A percentile compares a stretch with the other conserved stretches of the same genome.
Conservation (phyloP, 2,888 invertebrate species). For the Cheilosia grossa region DNA sequence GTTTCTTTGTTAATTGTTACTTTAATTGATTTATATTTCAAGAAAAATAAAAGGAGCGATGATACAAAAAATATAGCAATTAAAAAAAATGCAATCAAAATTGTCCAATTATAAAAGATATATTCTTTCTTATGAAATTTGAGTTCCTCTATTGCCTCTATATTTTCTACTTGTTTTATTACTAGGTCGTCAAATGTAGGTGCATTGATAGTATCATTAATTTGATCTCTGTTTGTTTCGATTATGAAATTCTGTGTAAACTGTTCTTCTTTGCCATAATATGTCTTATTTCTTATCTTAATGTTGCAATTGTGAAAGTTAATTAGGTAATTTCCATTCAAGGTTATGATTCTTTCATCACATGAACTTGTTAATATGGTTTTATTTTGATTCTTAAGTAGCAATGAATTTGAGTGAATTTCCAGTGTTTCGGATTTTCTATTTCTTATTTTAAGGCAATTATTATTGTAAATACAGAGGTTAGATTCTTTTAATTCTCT, state of each 20-base stretch:
- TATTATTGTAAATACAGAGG: conserved; percentile 1
- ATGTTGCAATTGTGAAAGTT: background rate
- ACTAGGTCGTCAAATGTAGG: background rate
- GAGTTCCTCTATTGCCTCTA: conserved; percentile 7
- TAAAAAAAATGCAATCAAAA: background rate
- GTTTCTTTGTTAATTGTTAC: background rate
- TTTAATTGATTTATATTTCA: background rate
- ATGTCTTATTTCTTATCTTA: background rate
- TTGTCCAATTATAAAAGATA: conserved; percentile 2
- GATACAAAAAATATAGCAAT: background rate
- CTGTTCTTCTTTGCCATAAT: background rate
- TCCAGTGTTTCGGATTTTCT: conserved; percentile 2
- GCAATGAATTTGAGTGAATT: conserved; percentile 8
- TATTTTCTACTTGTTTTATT: conserved; percentile 8
- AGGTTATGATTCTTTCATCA: too few species aligned
- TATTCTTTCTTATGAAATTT: conserved; percentile 13
- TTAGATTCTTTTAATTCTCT: background rate
- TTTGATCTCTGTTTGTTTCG: background rate
- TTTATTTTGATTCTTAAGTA: conserved; percentile 23
- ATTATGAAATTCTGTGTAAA: background rate
- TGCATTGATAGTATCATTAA: conserved; percentile 9
- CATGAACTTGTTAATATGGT: conserved; percentile 17
- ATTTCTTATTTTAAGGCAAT: background rate
- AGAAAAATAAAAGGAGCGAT: background rate
- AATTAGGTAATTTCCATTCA: background rate